Evolutionary conservation across 2,113 vertebrate genomes (phyloP), one percentile per base, ranked within the genome.

Genomic region (Suricata suricatta): DNA sequence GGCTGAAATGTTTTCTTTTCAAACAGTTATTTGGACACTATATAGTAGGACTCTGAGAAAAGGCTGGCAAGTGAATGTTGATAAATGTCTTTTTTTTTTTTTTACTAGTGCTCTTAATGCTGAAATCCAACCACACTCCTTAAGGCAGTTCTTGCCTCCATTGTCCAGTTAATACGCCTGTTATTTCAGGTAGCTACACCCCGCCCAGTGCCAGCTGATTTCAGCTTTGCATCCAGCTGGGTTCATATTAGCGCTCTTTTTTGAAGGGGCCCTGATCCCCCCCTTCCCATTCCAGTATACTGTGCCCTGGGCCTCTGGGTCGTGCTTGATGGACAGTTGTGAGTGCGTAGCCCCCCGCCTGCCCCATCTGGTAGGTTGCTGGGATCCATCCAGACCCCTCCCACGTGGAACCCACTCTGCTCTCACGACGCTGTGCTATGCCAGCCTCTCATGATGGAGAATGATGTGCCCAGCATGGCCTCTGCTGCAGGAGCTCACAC

Each of bases 281-380:
- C 92, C 72, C 68, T 96, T 63, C 77, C 94, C 96, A 95, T 98
- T 97, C 97, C 95, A 60, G 86, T 17, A 60, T n/a, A 66, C 95
- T 0, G 2, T 31, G 93, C 82, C 82, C 95, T 74, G 97, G 86
- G 97, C 97, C 97, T 93, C 95, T 83, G 98, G 85, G 97, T 79
- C 11, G 19, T 27, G 6, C 29, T 8, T 98, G 98, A 98, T 83
- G 89, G 98, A 93, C 97, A 93, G 91, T 7, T 74, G 89, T 64
- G 86, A 21, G 38, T 0, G 7, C 33, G 52, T 79, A 79, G 7
- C 23, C 50, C 68, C 82, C 87, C n/a, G n/a, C n/a, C 72, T 3
- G 33, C 52, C 98, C 97, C 98, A 97, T 97, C 98, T 98, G 97
- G 81, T 38, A 41, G 16, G 68, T 74, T 66, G 86, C 97, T 97